Evolutionary conservation across 2,113 vertebrate genomes (phyloP), one percentile per base, ranked within the genome.

Genomic region (Pollimyrus isidori): DNA sequence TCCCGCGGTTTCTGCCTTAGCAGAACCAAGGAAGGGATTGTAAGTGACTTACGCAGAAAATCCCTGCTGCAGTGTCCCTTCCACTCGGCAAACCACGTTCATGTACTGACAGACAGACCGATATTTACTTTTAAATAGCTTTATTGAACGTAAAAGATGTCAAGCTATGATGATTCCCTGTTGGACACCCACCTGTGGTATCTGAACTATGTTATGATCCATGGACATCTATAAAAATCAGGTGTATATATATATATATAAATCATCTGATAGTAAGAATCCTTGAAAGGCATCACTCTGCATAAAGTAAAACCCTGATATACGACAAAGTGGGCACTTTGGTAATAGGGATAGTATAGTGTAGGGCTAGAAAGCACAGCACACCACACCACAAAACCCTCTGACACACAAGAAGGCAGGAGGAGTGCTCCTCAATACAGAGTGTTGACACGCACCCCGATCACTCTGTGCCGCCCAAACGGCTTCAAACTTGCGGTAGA

Each of bases 251-350:
- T 85, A 52, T 50, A 19, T 39, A 73, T 0, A 46, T 39, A 80
- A 35, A 0, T 26, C 11, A 69, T 45, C 39, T 17, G 21, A 82
- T 50, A 88, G 39, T 53, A 82, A 35, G 13, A 88, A 26, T 82
- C 45, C 23, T 65, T 87, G 85, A 82, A 46, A 88, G 87, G 85
- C 80, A 88, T 92, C 94, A 93, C 90, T 93, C 90, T 93, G 69
- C 88, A 92, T 94, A 92, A 93, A 23, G 23, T 23, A 92, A 90
- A 91, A 89, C 65, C 88, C 80, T 19, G 88, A 26, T 56, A 89
- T 26, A 56, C 83, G 3, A 83, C 62, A 90, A 83, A 48, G 62
- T 62, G 76, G 76, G 39, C 50, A 49, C 88, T 89, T 90, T 90
- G 90, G 90, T 90, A 86, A n/a, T 53, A 56, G 46, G 62, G 45